Evolutionary conservation across 2,113 vertebrate species (phyloP), one percentile per base, ranked within the genome.

Genomic region (Phalacrocorax aristotelis): DNA sequence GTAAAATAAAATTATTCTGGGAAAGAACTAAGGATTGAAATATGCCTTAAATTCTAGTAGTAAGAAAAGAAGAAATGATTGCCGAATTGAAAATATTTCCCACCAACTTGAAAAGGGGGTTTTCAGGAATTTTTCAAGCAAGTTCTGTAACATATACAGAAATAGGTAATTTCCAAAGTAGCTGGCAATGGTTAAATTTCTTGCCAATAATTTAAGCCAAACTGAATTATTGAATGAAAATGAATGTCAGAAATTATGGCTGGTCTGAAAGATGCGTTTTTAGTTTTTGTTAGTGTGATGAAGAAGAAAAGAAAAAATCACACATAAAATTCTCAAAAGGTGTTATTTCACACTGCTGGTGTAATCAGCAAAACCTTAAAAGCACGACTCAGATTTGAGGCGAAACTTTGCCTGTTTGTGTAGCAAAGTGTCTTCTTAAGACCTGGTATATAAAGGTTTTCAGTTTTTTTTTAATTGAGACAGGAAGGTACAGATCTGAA

Each of bases 191-290:
- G 51, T 60, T 74, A 82, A 18, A 65, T 87, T 90, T 93, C 42
- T 79, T 65, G 36, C 14, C 66, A 64, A 60, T 52, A 54, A 60
- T 62, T 62, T 38, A 62, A 82, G 29, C 32, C 65, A 78, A 84
- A 15, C 42, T 58, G 66, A 62, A 96, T 85, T 91, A 69, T 52
- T 80, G 61, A 42, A 93, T 82, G 51, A 94, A 95, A 89, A 62
- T 6, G 15, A 89, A 36, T 52, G 60, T 92, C 54, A 82, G 76
- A 95, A 51, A 78, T 89, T 89, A 79, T 72, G 60, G 15, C 66
- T 93, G 79, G 26, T 94, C 91, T 88, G 94, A 91, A n/a, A 91
- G 62, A 92, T 92, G 17, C 23, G 58, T 88, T 90, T 97, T 96
- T 92, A 96, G 90, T 92, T 96, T 95, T 30, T 91, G 48, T 80